Evolutionary conservation across 2,888 invertebrate species (phyloP), one percentile per base, ranked within the genome.

Genomic region (Agrilus mali): DNA sequence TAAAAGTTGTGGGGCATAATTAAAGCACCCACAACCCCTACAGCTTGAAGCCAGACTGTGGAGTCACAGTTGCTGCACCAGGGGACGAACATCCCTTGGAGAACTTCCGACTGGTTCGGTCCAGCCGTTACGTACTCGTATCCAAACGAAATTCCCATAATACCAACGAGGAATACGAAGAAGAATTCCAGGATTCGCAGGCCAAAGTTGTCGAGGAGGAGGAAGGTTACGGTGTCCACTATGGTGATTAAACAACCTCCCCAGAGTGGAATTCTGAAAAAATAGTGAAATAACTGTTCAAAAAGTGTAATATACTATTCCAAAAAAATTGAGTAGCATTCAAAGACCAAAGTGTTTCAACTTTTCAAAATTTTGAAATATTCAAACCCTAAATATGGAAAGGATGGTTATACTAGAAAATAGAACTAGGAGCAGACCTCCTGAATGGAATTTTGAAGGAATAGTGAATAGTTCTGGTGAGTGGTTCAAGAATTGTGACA

Each of bases 1-100:
- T 89, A 90, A 38, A 90, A 71, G 69, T 92, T 92, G 59, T 92
- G 90, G 0, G 90, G 90, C 90, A 90, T 92, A 51, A 92, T 88
- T 22, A 90, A 86, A 20, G 86, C 64, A 4, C 65, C 90, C 39
- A 92, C 77, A 39, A 90, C 80, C n/a, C 88, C 85, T 31, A 85
- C 81, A 33, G 84, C 85, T 65, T 81, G 82, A 10, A 80, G 60
- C 17, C 87, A 64, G 27, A 80, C 80, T 40, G 70, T 61, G 1
- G 71, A 71, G 51, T 79, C 74, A 63, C 87, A 89, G 51, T 74
- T 72, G 38, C 70, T 64, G 60, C 86, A 86, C 76, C 82, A 83
- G 6, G 88, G 88, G 38, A 82, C 62, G 55, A 87, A 80, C 72
- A 87, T 76, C 7, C 89, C 89, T 55, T 79, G 72, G 34, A 84